Evolutionary conservation across 2,797 vertebrate genomes (phyloP), one percentile per base, ranked within the genome.

Genomic region (Alouatta caraya): DNA sequence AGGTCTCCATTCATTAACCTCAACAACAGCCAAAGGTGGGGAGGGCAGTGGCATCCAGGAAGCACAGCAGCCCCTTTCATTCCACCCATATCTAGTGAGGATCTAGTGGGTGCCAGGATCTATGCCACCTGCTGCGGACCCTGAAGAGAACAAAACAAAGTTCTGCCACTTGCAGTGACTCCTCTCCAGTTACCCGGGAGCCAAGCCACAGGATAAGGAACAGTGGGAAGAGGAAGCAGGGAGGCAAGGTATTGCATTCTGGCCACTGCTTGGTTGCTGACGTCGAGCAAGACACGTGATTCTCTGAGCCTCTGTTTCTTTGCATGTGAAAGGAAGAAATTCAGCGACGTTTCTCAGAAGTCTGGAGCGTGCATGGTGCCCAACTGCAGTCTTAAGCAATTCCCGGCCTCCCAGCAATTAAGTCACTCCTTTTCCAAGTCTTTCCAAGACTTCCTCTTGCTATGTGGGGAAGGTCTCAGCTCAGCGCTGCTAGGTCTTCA

Each of bases 121-220:
- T 13, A 4, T 24, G 76, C 64, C 0, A 0, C 4, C 42, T 15
- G 24, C 89, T 5, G 37, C 13, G 10, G 44, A 13, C 2, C 30
- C 37, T 17, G 80, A 61, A 2, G 0, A 12, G 10, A 44, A 73
- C 39, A 42, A 39, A 93, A 46, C n/a, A 19, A 24, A 28, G 8
- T 73, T 30, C 44, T 13, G 24, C 22, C 13, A 9, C 1, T 0
- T 28, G 79, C 30, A 5, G 5, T 52, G 22, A 5, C 4, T 17
- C 30, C 57, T 46, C 26, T 52, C 80, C 46, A 4, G 5, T 22
- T n/a, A 12, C 22, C 70, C n/a, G 5, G 73, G 33, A 67, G 50
- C 59, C 1, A 2, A 2, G 4, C 39, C 72, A 26, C 30, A 3
- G 37, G 50, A 59, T 15, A 37, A 33, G 33, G 39, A 21, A 37